These are phyloP conservation scores for Phymastichus coffea DNA, from an alignment of 1,140 invertebrate genomes.

Conservation along the genomic window DNA sequence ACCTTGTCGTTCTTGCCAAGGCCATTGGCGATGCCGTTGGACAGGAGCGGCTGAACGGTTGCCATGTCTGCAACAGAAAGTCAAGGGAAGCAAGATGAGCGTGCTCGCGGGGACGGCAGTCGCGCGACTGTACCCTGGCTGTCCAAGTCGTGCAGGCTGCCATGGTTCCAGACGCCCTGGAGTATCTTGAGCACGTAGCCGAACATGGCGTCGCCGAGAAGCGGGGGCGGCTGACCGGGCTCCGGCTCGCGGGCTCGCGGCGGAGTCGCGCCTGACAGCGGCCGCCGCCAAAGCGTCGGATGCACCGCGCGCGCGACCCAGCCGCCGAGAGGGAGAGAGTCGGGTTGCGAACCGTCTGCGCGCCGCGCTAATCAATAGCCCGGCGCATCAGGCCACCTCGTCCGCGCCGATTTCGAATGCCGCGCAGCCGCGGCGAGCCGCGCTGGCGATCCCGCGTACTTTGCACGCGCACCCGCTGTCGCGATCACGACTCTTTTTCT, in stretches of 20 bases:
- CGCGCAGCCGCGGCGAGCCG: no score
- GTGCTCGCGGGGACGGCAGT: not conserved
- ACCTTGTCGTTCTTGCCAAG: constrained; percentile 33
- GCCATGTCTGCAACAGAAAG: constrained; percentile 38
- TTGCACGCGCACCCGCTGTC: no score
- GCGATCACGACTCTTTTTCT: no score
- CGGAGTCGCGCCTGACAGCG: not conserved
- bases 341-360: not conserved
- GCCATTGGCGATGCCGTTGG: constrained; percentile 43
- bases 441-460: no score
- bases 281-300: no score
- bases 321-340: not conserved
- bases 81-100: not conserved
- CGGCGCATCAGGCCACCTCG: constrained; percentile 29
- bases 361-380: not conserved
- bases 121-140: constrained; percentile 6
- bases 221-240: no score
- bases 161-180: constrained; percentile 22
- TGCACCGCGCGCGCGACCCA: not conserved
- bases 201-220: constrained; percentile 1
- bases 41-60: constrained; percentile 35
- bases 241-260: not conserved
- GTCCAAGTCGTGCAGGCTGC: constrained; percentile 13
- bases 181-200: constrained; percentile 24
- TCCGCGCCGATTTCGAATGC: constrained; percentile 23